These are phyloP conservation scores for Diplazon laetatorius DNA, from an alignment of 2,888 invertebrate species.

Conservation along the genomic window DNA sequence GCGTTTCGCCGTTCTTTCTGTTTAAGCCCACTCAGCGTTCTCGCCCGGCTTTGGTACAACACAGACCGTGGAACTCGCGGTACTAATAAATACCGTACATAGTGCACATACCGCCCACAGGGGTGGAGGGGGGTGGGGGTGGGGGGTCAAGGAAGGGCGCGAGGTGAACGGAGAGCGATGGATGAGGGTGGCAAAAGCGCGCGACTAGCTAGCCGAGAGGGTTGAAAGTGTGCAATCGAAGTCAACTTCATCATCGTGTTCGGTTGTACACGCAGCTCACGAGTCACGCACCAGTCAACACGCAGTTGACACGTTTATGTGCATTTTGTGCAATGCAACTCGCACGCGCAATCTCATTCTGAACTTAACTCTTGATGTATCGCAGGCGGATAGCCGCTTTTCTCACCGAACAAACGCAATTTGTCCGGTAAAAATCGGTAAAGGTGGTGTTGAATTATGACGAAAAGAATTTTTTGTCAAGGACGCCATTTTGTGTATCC, in stretches of 20 bases:
- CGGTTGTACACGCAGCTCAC: slow-evolving; percentile 58
- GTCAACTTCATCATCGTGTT: slow-evolving; percentile 49
- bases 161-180: slow-evolving; percentile 33
- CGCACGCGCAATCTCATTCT: too few species aligned
- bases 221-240: slow-evolving; percentile 42
- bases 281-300: slow-evolving; percentile 32
- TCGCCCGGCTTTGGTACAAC: slow-evolving; percentile 27
- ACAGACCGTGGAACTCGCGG: slow-evolving; percentile 44
- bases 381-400: too few species aligned
- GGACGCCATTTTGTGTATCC: too few species aligned
- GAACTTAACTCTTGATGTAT: too few species aligned
- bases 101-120: slow-evolving; percentile 34
- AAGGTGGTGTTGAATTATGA: too few species aligned
- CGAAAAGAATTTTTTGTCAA: too few species aligned
- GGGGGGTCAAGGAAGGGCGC: slow-evolving; percentile 8
- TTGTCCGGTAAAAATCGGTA: too few species aligned
- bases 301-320: slow-evolving; percentile 32
- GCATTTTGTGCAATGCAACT: slow-evolving; percentile 1
- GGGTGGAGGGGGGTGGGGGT: slow-evolving; percentile 14
- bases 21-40: slow-evolving; percentile 11
- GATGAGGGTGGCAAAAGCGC: too few species aligned
- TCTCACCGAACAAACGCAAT: too few species aligned
- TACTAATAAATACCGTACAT: slow-evolving; percentile 37
- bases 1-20: neutral
- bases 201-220: slow-evolving; percentile 17